Evolutionary conservation across 1,140 invertebrate genomes (phyloP), one percentile per base, ranked within the genome.

Genomic region (Aphelinus certus): DNA sequence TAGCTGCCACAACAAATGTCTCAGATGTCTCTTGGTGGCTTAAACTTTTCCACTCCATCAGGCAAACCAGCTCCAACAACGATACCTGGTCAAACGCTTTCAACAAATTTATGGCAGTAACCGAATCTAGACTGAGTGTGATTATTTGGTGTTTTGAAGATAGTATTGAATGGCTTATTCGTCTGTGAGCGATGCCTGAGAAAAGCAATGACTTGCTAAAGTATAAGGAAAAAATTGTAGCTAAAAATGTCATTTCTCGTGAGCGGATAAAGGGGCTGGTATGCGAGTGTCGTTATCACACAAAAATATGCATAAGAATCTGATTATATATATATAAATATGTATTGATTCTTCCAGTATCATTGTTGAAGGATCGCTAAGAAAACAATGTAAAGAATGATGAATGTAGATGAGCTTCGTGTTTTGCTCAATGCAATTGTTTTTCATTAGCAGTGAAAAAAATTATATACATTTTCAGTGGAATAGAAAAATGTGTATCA

Each of bases 1-100:
- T 84, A 90, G 89, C 83, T 91, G 79, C 88, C 90, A 26, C 89
- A 90, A 78, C 90, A 90, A 82, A 90, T 91, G 88, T 84, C 87
- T n/a, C 84, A 87, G 77, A 86, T 91, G 83, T 88, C 87, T 63
- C 76, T 91, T 65, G 84, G 86, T 48, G 82, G 81, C 57, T 80
- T 84, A 62, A 73, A 66, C 60, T 86, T 85, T 67, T 48, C 80
- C 10, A 66, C 76, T 26, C 62, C 77, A 2, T 55, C 80, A 7
- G 81, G 80, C 68, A 87, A 86, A 73, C 78, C 86, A 72, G 63
- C 83, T 51, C 45, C 83, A 56, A 45, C 82, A 42, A 67, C 80
- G 65, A 78, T 87, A 74, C 78, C 85, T 46, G 87, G 86, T 10
- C 88, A 89, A 75, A 89, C 88, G 2, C 82, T 90, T 46, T 89